These are phyloP conservation scores for Mormyrops attenuatus DNA, from an alignment of 2,797 vertebrate species.

Conservation along the genomic window DNA sequence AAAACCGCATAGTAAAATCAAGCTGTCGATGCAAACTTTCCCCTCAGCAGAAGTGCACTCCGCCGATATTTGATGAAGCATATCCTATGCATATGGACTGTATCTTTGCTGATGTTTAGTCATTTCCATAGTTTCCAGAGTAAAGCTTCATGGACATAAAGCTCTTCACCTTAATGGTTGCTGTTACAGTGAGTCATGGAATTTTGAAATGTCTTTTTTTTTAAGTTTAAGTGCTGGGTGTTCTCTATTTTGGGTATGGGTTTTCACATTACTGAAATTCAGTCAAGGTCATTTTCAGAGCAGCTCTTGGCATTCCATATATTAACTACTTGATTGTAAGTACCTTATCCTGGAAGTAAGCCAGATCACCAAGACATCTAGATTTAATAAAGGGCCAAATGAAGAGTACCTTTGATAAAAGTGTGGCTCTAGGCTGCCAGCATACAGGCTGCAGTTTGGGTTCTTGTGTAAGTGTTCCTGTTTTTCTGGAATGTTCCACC, in stretches of 20 bases:
- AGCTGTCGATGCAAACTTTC: neutral
- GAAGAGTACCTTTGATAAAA: neutral
- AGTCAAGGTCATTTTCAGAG: neutral
- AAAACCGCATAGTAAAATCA: neutral
- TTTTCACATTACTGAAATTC: neutral
- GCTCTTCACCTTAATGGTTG: neutral
- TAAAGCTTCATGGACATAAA: neutral
- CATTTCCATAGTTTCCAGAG: neutral
- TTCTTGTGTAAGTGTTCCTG: neutral
- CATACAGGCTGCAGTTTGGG: neutral
- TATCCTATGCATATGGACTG: neutral
- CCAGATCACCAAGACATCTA: neutral
- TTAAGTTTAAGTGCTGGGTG: neutral
- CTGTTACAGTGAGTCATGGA: neutral
- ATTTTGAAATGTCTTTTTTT: neutral
- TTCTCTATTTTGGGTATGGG: neutral
- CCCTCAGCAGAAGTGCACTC: neutral
- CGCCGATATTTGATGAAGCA: neutral
- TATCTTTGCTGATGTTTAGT: neutral
- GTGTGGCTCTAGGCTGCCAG: neutral
- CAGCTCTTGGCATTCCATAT: neutral
- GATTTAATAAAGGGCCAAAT: neutral
- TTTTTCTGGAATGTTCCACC: neutral
- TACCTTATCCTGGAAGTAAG: neutral
- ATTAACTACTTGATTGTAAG: neutral